Conservation (phyloP, 1,140 invertebrate species). For the Metopolophium dirhodum region DNA sequence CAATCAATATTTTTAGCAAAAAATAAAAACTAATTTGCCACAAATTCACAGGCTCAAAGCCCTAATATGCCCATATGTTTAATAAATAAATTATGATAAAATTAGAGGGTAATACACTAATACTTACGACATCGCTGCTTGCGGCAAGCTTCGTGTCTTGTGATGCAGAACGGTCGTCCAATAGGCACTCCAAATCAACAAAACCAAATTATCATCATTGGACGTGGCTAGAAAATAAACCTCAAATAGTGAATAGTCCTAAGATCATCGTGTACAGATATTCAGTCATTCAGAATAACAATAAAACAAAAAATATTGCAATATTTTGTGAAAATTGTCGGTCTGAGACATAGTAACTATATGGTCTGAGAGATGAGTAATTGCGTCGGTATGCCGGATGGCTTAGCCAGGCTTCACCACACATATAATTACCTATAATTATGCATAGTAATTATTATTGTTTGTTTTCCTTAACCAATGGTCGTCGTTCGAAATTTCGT, state of each 20-base stretch:
- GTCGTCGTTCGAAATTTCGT: background rate
- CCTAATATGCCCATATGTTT: background rate
- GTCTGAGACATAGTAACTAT: no score
- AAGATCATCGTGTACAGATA: no score
- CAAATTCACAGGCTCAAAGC: background rate
- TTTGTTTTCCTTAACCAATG: no score
- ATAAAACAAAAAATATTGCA: no score
- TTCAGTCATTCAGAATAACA: no score
- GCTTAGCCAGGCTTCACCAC: no score
- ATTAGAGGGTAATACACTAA: background rate
- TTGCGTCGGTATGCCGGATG: no score
- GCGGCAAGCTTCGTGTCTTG: background rate
- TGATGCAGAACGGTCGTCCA: background rate
- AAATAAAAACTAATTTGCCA: background rate
- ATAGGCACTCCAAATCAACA: background rate
- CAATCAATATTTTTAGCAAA: background rate
- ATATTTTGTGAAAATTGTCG: no score
- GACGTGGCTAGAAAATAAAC: background rate
- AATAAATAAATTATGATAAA: background rate
- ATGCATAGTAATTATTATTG: no score
- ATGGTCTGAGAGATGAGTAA: no score
- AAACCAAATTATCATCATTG: background rate
- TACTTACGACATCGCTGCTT: background rate
- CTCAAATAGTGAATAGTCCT: no score
- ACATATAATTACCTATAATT: no score